Evolutionary conservation across 1,140 invertebrate genomes (phyloP).

Genomic region (Atopsyche davidsoni): DNA sequence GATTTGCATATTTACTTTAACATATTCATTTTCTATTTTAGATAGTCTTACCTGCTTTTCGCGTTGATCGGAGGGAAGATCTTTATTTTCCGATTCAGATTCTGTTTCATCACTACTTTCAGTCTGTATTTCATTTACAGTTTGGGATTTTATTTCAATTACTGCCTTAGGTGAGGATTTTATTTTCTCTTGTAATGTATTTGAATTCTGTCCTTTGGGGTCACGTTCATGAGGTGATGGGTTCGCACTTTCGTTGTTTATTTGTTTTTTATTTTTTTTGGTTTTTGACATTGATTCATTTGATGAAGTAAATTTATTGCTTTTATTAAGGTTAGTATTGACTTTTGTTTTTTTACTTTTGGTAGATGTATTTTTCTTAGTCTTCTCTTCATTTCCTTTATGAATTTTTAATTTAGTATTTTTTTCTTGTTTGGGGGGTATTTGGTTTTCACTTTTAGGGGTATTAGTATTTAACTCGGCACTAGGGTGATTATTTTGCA

Average conservation of each 20-base stretch:
- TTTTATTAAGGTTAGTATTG: not conserved
- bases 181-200: not conserved
- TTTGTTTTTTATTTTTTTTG: no score
- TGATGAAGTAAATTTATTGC: no score
- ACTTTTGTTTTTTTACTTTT: not conserved
- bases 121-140: not conserved
- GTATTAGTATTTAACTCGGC: slow-evolving; percentile 3
- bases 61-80: slow-evolving; percentile 3
- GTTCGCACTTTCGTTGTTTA: no score
- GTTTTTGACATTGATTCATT: no score
- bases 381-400: slow-evolving; percentile 4
- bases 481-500: not conserved
- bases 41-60: slow-evolving; percentile 15
- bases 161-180: not conserved
- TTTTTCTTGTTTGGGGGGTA: not conserved
- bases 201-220: no score
- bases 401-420: slow-evolving; percentile 2
- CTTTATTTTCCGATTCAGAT: slow-evolving; percentile 3
- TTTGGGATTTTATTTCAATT: not conserved
- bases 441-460: slow-evolving; percentile 5
- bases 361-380: not conserved
- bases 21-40: slow-evolving; percentile 11
- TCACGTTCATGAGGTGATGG: no score
- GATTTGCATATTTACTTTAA: slow-evolving; percentile 11
- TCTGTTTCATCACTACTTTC: slow-evolving; percentile 8